A percentile compares a stretch with the other conserved stretches of the same genome.
Conservation (phyloP, 1,140 invertebrate species). For the Sinella curviseta region DNA sequence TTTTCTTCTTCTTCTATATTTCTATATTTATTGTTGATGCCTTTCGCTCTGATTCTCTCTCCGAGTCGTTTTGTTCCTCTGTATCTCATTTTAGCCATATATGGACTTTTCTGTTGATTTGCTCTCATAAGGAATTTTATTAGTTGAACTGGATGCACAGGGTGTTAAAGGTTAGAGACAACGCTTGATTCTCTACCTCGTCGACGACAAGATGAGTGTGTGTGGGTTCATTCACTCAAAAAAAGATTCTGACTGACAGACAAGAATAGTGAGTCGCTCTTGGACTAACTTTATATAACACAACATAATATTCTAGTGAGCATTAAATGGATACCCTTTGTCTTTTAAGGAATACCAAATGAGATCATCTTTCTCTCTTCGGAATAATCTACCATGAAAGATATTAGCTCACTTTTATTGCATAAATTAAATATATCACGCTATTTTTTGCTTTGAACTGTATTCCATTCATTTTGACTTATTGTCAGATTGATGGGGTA, state of each 20-base stretch:
- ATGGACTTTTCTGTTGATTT: background rate
- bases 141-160: background rate
- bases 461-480: no score
- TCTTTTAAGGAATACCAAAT: slow-evolving; percentile 8
- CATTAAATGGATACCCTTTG: background rate
- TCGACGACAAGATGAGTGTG: background rate
- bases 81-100: background rate
- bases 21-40: background rate
- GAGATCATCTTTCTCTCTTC: slow-evolving; percentile 5
- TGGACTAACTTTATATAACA: no score
- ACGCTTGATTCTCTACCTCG: no score
- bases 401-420: no score
- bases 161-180: background rate
- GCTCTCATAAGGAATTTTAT: slow-evolving; percentile 19
- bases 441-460: no score
- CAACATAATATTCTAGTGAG: no score
- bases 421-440: no score
- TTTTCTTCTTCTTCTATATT: no score
- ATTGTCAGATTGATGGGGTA: no score
- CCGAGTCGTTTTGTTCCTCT: background rate
- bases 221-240: slow-evolving; percentile 3
- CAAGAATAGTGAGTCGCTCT: background rate
- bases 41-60: background rate
- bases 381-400: background rate
- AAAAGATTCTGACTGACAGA: background rate